These are phyloP conservation scores for Eulemur mongoz DNA, from an alignment of 2,797 vertebrate species.

Conservation along the genomic window DNA sequence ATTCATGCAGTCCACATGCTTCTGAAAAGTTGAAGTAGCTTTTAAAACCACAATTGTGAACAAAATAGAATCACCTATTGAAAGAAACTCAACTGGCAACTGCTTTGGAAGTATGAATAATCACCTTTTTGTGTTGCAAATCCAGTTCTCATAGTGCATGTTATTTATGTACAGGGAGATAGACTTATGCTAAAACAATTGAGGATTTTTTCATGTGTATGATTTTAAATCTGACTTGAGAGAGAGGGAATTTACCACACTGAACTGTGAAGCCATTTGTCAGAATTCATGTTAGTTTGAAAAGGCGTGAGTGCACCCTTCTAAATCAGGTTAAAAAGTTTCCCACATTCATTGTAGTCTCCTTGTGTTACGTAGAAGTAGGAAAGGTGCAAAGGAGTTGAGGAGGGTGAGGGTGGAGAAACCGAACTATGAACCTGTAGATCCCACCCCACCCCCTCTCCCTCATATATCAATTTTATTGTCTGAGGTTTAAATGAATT, in stretches of 20 bases:
- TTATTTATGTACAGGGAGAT: neutral
- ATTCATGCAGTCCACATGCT: neutral
- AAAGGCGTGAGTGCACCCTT: neutral
- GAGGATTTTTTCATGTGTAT: neutral
- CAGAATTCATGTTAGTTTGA: neutral
- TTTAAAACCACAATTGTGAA: neutral
- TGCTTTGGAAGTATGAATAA: neutral
- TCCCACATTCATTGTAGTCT: neutral
- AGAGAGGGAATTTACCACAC: neutral
- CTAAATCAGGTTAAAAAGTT: neutral
- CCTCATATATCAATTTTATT: neutral
- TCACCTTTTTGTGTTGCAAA: neutral
- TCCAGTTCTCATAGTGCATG: neutral
- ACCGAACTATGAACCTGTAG: neutral
- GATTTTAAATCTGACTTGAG: constrained; percentile 20
- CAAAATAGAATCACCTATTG: neutral
- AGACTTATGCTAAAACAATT: neutral
- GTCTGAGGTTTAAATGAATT: neutral
- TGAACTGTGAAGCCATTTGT: constrained; percentile 8
- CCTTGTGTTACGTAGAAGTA: neutral
- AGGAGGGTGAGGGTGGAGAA: neutral
- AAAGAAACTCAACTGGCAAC: neutral
- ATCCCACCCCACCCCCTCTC: neutral
- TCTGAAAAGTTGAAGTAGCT: constrained; percentile 33
- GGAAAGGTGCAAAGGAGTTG: neutral